phyloP scores from a whole-genome alignment of 2,888 invertebrate genomes.

The Leptinotarsa tumamoca region DNA sequence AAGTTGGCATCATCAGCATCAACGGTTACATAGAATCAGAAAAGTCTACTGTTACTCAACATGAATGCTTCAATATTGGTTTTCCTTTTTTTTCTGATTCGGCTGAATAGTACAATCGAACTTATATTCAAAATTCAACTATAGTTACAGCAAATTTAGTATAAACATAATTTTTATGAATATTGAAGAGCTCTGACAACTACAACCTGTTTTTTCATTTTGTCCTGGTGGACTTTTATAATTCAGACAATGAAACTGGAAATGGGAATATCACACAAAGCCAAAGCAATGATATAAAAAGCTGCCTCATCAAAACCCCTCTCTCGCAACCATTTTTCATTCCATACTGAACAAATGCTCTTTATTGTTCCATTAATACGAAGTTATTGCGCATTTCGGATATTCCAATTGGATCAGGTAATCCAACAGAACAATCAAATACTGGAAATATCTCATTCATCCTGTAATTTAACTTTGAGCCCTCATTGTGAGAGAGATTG shows the following conservation, averaged over 20 bases:
- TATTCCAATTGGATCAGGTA: conserved; percentile 15
- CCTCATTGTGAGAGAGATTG: not conserved
- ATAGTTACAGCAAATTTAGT: no score
- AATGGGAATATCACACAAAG: not conserved
- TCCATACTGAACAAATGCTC: conserved; percentile 3
- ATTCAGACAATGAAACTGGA: not conserved
- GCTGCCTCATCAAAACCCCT: conserved; percentile 11
- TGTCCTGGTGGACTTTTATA: not conserved
- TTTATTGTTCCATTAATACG: conserved; percentile 18
- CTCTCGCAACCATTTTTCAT: conserved; percentile 5
- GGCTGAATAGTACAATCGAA: no score
- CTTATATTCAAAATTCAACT: no score
- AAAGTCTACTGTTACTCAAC: no score
- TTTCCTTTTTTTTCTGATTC: no score
- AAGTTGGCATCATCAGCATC: no score
- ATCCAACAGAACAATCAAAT: conserved; percentile 23
- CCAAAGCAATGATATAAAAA: conserved; percentile 6
- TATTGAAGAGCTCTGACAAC: no score
- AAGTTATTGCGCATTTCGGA: conserved; percentile 18
- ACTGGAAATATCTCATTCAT: conserved; percentile 15
- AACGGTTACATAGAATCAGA: no score
- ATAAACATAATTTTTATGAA: no score
- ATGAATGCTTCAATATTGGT: no score
- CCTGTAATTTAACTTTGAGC: conserved; percentile 21
- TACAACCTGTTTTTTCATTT: not conserved